phyloP scores from a whole-genome alignment of 2,797 vertebrate species.

The Megalops cyprinoides region DNA sequence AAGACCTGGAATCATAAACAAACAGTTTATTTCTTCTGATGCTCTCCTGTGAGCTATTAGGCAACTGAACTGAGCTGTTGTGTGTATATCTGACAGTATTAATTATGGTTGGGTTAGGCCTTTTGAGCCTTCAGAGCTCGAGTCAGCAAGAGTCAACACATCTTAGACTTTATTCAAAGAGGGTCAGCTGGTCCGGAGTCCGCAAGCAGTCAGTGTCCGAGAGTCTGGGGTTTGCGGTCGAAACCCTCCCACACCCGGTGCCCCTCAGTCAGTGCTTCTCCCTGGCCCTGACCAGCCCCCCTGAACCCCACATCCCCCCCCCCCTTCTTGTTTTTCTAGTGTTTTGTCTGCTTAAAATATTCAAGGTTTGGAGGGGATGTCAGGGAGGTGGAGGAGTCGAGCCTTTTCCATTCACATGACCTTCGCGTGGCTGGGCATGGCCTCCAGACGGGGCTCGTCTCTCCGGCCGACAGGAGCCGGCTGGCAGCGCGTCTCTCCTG shows the following conservation, averaged over 20 bases:
- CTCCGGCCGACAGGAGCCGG: slow-evolving; percentile 69
- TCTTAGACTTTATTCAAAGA: too few species aligned
- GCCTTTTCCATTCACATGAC: slow-evolving; percentile 86
- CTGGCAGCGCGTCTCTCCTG: slow-evolving; percentile 84
- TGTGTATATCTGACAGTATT: not conserved
- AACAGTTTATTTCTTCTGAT: not conserved
- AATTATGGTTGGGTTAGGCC: too few species aligned
- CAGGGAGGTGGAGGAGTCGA: slow-evolving; percentile 64
- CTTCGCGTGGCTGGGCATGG: slow-evolving; percentile 78
- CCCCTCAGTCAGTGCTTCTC: not conserved
- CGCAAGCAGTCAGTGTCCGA: not conserved
- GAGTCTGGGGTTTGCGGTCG: not conserved
- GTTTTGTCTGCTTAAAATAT: slow-evolving; percentile 75
- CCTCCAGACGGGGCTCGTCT: slow-evolving; percentile 81
- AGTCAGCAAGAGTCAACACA: not conserved
- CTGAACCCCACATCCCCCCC: not conserved
- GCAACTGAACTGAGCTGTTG: not conserved
- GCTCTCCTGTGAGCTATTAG: not conserved
- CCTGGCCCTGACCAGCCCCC: not conserved
- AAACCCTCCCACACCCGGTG: slow-evolving; percentile 12
- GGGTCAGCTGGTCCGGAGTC: not conserved
- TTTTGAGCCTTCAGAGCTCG: not conserved
- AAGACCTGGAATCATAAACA: not conserved
- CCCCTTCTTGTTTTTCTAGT: slow-evolving; percentile 46
- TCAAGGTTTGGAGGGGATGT: slow-evolving; percentile 70